A percentile compares a stretch with the other conserved stretches of the same genome.
Evolutionary conservation across 2,888 invertebrate species (phyloP).

Genomic region (Drosophila hamatofila): DNA sequence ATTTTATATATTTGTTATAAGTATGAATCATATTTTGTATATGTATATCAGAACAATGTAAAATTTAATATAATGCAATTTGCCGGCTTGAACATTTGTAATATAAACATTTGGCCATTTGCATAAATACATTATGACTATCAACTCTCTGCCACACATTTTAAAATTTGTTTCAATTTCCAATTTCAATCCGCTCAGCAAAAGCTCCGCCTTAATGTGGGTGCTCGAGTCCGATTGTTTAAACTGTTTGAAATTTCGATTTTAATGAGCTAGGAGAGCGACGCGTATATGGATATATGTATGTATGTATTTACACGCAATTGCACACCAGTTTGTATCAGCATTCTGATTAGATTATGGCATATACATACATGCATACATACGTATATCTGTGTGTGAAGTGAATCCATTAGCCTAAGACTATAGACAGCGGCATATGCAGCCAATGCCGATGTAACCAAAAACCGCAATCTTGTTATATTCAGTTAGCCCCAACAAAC

Average conservation of each 20-base stretch:
- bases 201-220: background rate
- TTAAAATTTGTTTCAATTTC: background rate
- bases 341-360: background rate
- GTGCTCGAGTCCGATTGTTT: background rate
- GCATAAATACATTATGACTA: background rate
- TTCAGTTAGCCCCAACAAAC: constrained; percentile 24
- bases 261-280: background rate
- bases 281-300: background rate
- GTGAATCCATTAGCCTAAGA: constrained; percentile 1
- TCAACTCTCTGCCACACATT: background rate
- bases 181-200: background rate
- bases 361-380: background rate
- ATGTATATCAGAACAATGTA: background rate
- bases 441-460: constrained; percentile 1
- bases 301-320: constrained; percentile 1
- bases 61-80: background rate
- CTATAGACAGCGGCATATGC: background rate
- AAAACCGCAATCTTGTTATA: constrained; percentile 15
- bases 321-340: constrained; percentile 1
- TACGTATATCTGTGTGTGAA: background rate
- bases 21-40: too few species aligned
- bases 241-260: constrained; percentile 5
- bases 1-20: too few species aligned
- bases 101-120: background rate
- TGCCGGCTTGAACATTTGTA: background rate